These are phyloP conservation scores for Nerophis ophidion DNA, from an alignment of 2,113 vertebrate species.

Conservation along the genomic window DNA sequence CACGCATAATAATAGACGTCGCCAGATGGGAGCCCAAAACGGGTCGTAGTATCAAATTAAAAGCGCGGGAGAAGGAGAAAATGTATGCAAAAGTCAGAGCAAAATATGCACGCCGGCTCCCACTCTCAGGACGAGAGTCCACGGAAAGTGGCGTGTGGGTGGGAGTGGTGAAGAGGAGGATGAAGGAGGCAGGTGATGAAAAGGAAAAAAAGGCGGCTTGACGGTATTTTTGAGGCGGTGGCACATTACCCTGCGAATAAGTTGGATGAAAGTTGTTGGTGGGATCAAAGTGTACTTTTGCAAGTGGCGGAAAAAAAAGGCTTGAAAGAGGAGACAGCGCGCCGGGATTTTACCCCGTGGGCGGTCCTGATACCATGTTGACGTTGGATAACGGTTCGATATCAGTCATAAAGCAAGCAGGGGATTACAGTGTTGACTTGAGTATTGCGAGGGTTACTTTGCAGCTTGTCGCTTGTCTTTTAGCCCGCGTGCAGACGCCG, in stretches of 20 bases:
- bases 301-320: not conserved
- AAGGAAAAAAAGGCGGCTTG: constrained; percentile 30
- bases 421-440: too few species aligned
- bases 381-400: too few species aligned
- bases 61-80: constrained; percentile 6
- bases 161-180: constrained; percentile 51
- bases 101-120: constrained; percentile 25
- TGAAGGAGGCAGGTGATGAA: constrained; percentile 41
- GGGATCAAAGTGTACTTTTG: too few species aligned
- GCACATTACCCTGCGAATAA: constrained; percentile 33
- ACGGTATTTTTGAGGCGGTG: constrained; percentile 15
- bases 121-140: constrained; percentile 55
- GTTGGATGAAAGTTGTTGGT: not conserved
- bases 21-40: not conserved
- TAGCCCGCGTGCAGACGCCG: too few species aligned
- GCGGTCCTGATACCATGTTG: too few species aligned
- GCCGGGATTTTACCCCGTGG: too few species aligned
- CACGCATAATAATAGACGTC: too few species aligned
- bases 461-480: too few species aligned
- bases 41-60: constrained; percentile 8
- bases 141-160: constrained; percentile 55
- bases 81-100: constrained; percentile 29
- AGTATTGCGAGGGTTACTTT: too few species aligned
- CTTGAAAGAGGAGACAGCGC: too few species aligned
- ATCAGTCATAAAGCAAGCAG: too few species aligned